Percentiles rank a stretch among this genome's conserved stretches.
These are phyloP conservation scores for Plestiodon gilberti DNA, from an alignment of 2,113 vertebrate species.

Conservation along the genomic window DNA sequence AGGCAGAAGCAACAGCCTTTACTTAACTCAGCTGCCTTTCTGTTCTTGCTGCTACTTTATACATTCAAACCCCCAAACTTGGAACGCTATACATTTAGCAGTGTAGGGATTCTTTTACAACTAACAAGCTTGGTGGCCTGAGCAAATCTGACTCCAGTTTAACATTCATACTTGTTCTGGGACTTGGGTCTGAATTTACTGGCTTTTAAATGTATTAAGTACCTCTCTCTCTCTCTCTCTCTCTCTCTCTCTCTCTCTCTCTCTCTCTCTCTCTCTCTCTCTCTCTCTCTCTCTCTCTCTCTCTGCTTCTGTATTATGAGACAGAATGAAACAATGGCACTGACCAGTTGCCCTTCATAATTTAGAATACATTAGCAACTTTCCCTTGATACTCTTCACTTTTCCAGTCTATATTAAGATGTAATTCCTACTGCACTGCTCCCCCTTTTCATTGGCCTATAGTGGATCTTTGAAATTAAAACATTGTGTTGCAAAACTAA, in stretches of 20 bases:
- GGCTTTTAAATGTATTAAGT: constrained; percentile 12
- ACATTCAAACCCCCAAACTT: constrained; percentile 65
- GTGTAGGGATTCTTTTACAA: constrained; percentile 52
- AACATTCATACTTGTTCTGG: constrained; percentile 36
- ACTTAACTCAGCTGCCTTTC: constrained; percentile 4
- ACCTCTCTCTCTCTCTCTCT: constrained; percentile 29
- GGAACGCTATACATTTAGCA: constrained; percentile 59
- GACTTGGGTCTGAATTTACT: constrained; percentile 41
- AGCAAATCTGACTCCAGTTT: constrained; percentile 44
- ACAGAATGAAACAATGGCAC: background rate
- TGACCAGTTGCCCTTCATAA: constrained; percentile 16
- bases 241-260: no score
- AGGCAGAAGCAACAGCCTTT: constrained; percentile 58
- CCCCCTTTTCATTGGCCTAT: background rate
- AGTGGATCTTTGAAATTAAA: constrained; percentile 30
- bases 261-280: no score
- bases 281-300: no score
- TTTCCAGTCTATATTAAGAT: constrained; percentile 31
- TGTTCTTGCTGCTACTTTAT: constrained; percentile 60
- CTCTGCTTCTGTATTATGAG: background rate
- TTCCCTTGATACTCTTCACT: background rate
- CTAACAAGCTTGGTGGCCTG: constrained; percentile 49
- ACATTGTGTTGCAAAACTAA: constrained; percentile 22
- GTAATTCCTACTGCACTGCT: constrained; percentile 12
- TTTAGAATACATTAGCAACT: constrained; percentile 28